A percentile compares a stretch with the other conserved stretches of the same genome.
phyloP scores from a whole-genome alignment of 1,140 invertebrate species.

The Cydia splendana region DNA sequence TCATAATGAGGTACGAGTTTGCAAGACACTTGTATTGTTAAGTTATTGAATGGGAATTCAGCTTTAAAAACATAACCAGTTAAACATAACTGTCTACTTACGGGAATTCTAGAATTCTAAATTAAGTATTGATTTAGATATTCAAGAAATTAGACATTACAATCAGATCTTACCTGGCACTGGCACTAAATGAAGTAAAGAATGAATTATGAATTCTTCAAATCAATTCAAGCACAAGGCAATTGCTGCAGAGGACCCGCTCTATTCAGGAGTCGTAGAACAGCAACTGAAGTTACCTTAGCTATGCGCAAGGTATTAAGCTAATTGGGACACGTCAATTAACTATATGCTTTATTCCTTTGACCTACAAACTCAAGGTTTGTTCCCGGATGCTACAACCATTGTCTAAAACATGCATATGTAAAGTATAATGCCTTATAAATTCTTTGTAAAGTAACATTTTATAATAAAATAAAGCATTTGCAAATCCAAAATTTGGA shows the following conservation, averaged over 20 bases:
- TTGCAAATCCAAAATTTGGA: not conserved
- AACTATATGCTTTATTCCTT: slow-evolving; percentile 28
- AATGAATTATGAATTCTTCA: not conserved
- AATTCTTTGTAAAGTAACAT: not conserved
- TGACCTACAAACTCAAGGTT: slow-evolving; percentile 28
- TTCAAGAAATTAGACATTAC: no score
- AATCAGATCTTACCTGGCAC: no score
- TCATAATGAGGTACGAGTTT: not conserved
- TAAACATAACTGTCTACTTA: no score
- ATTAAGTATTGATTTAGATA: no score
- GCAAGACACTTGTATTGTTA: not conserved
- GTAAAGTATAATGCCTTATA: not conserved
- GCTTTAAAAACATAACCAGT: no score
- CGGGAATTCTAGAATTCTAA: no score
- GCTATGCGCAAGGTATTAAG: not conserved
- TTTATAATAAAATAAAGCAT: not conserved
- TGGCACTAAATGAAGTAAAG: not conserved
- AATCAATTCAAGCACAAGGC: not conserved
- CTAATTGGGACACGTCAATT: slow-evolving; percentile 6
- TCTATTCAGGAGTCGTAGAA: not conserved
- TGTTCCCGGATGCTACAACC: not conserved
- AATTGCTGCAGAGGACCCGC: not conserved
- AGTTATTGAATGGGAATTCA: not conserved
- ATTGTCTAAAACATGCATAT: slow-evolving; percentile 9
- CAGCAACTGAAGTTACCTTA: not conserved